Evolutionary conservation across 1,140 invertebrate genomes (phyloP), one percentile per base, ranked within the genome.

Genomic region (Halesus radiatus): DNA sequence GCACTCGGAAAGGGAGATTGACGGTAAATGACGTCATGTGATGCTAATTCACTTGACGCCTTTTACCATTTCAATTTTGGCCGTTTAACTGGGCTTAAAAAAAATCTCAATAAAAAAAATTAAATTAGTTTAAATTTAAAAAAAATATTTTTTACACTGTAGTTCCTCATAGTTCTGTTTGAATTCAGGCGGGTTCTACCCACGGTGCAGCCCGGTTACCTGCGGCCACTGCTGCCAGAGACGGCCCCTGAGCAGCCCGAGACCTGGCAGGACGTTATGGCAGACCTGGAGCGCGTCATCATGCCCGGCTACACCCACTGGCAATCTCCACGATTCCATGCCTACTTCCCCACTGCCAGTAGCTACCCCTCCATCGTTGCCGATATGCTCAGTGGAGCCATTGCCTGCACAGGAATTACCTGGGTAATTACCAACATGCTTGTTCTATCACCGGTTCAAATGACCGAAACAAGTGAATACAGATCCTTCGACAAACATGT

Each of bases 261-360:
- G 85, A 91, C 92, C 53, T 99, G 97, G 97, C 91, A 96, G 78
- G 94, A 95, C 80, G 94, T 99, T 45, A 96, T 98, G 92, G 89
- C 89, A 13, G 97, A 99, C 86, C 92, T 98, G 62, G 97, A 98
- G 87, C 89, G 94, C 54, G 94, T 98, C n/a, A 96, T 99, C 62
- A 98, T 99, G 97, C 97, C 97, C 6, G 98, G 98, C 1, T 94
- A 98, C 15, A 99, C 98, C 3, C 97, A 99, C 85, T 99, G 98
- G 98, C 97, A 99, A 85, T 97, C 96, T 81, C 98, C 98, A 4
- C 93, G 96, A 85, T 99, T 99, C 89, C 97, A 98, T 87, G 98
- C 98, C 1, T 99, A 99, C 88, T 99, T 98, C 89, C 97, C 98
- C 0, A 98, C 98, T 0, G 97, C 94, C 8, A 97, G 97, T 88